These are phyloP conservation scores for Notothenia coriiceps DNA, from an alignment of 2,113 vertebrate species.

Conservation along the genomic window DNA sequence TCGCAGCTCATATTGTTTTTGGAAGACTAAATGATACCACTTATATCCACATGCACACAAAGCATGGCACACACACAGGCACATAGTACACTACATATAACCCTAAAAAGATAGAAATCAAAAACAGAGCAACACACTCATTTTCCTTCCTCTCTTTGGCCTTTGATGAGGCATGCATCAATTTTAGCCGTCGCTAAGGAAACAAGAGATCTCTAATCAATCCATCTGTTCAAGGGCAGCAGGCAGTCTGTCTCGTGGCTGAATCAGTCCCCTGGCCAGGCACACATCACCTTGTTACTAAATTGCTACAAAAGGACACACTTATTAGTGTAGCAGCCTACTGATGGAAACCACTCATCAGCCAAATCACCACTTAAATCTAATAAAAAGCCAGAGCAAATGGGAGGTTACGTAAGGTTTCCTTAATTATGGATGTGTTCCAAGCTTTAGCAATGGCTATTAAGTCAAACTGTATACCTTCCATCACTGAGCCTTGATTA, in stretches of 20 bases:
- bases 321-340: conserved; percentile 36
- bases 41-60: background rate
- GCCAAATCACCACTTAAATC: conserved; percentile 40
- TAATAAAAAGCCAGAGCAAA: conserved; percentile 8
- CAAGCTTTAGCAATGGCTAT: background rate
- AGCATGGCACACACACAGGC: background rate
- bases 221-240: conserved; percentile 59
- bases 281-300: conserved; percentile 51
- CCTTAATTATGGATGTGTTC: conserved; percentile 8
- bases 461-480: background rate
- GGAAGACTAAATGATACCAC: conserved; percentile 37
- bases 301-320: conserved; percentile 49
- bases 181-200: conserved; percentile 71
- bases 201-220: conserved; percentile 76
- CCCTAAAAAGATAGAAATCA: background rate
- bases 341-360: conserved; percentile 46
- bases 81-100: background rate
- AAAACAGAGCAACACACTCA: background rate
- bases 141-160: conserved; percentile 33
- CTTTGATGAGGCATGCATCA: conserved; percentile 75
- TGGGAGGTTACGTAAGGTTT: background rate
- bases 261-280: conserved; percentile 60
- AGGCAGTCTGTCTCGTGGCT: conserved; percentile 65
- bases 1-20: conserved; percentile 57
- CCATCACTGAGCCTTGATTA: background rate